Base-by-base conservation (phyloP, 2,797 vertebrate species). In the Sebastes matsubarae region DNA sequence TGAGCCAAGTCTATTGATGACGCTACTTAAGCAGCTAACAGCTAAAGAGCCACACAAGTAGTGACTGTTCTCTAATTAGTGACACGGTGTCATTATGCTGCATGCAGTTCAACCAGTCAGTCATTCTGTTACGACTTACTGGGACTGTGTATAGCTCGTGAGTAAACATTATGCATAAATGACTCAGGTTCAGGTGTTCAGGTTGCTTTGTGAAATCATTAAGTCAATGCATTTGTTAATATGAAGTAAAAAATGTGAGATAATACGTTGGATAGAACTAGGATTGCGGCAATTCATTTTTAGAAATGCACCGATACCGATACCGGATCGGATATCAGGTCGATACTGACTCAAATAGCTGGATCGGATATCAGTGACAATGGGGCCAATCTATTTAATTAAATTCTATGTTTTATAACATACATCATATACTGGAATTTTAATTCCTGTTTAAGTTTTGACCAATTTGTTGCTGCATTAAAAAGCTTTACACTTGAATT, bases 1-100 rank as follows among this genome's bases (percentile, higher is more conserved):
- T 81, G 82, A 90, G 83, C 85, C 85, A 69, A 86, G 90, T 92
- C 92, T 93, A 96, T 95, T 92, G 92, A 94, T 93, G 89, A 89
- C 77, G 86, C 91, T 87, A 92, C 93, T 95, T 92, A 94, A 89
- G 88, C 80, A 80, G 84, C 75, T 57, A 86, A 80, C 84, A 80
- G 84, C 91, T 90, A 91, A 92, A 85, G 50, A 54, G 81, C 59
- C 77, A 89, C 86, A 85, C 67, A 76, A 79, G 74, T 60, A 52
- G 75, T 74, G 86, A 82, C 85, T 92, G 81, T 75, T 89, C 79
- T 80, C 81, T 93, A 94, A 95, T 95, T 92, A 90, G 87, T 72
- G 78, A 82, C 82, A 78, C 60, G 3, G 73, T 81, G 63, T 78
- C 79, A 83, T 82, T 78, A 66, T 20, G 46, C 67, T 30, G 32